Evolutionary conservation across 2,113 vertebrate species (phyloP), one percentile per base, ranked within the genome.

Genomic region (Sorex araneus): DNA sequence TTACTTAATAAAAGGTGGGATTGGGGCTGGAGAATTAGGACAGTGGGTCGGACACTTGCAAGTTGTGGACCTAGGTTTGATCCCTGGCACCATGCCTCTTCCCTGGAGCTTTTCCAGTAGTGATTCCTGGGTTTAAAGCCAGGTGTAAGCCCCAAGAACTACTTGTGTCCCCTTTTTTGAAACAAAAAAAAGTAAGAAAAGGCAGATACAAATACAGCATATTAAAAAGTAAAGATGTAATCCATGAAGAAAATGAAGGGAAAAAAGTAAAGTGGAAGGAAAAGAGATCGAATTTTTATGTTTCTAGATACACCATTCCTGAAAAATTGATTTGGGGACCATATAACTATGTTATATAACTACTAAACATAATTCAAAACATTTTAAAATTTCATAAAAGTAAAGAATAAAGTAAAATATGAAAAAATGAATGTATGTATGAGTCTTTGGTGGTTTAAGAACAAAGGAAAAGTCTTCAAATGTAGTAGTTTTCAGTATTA

Each of bases 331-430:
- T 57, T 90, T 89, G 30, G 32, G 47, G 90, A 64, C 3, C 36
- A 69, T 34, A 50, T 66, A 79, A 76, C 76, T 87, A 84, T 93
- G 92, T 90, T 85, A 64, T 0, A 15, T 79, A 78, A 82, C 87
- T 79, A 79, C 79, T 50, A 89, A 80, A 43, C 19, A 57, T 13
- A 87, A 84, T 60, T 93, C 21, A 30, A 82, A 82, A 54, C 69
- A 66, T 50, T 57, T 50, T 79, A 27, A 19, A 18, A 7, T 66
- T 40, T 87, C 25, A 16, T 74, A n/a, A 69, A 90, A 89, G 36
- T 0, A 9, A 84, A 89, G 25, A 60, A 45, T 13, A 40, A 54
- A 80, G 84, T 6, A 2, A 75, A 89, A 86, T 10, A 75, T 27
- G 64, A n/a, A 47, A 27, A 84, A 84, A 23, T n/a, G 66, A 88